Percentiles rank a stretch among this genome's conserved stretches.
Evolutionary conservation across 2,888 invertebrate genomes (phyloP).

Genomic region (Augochlorella aurata): DNA sequence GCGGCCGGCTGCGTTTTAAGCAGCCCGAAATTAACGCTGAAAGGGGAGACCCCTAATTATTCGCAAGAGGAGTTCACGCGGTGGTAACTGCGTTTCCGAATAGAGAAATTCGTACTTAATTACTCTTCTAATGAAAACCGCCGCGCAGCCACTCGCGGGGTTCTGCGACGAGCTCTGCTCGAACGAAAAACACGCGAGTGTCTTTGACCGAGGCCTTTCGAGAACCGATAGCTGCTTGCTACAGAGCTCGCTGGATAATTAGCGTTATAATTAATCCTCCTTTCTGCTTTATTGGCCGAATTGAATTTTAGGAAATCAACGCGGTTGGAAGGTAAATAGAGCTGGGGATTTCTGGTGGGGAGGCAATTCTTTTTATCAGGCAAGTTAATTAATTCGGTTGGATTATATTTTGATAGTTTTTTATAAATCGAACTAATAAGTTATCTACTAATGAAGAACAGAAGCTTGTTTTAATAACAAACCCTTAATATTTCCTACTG

Average conservation of each 20-base stretch:
- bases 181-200: neutral
- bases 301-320: too few relatives aligned
- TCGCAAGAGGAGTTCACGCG: slow-evolving; percentile 7
- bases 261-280: neutral
- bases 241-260: neutral
- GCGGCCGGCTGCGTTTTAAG: neutral
- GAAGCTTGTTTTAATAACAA: too few relatives aligned
- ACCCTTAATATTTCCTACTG: too few relatives aligned
- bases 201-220: neutral
- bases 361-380: too few relatives aligned
- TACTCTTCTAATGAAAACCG: slow-evolving; percentile 2
- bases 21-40: slow-evolving; percentile 25
- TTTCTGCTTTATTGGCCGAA: too few relatives aligned
- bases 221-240: neutral
- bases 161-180: neutral
- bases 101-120: neutral
- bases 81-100: slow-evolving; percentile 6
- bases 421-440: too few relatives aligned
- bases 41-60: slow-evolving; percentile 24
- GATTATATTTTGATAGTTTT: too few relatives aligned
- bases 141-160: too few relatives aligned
- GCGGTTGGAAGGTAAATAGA: too few relatives aligned
- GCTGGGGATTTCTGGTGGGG: too few relatives aligned
- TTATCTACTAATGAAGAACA: too few relatives aligned
- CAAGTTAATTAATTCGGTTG: too few relatives aligned